These are phyloP conservation scores for Helicoverpa zea DNA, from an alignment of 1,140 invertebrate genomes.

Conservation along the genomic window DNA sequence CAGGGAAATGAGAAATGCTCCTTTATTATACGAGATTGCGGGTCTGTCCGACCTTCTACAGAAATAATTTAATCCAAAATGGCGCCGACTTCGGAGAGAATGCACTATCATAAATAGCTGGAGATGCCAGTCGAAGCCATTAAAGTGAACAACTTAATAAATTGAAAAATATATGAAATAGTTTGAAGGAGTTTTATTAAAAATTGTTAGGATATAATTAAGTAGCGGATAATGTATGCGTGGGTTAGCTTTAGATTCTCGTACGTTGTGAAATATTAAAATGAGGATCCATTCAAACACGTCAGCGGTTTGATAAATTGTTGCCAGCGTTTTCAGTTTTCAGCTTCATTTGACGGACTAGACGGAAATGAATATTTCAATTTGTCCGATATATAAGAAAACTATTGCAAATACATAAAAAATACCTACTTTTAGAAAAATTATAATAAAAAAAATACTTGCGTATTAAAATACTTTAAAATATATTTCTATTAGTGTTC, in stretches of 20 bases:
- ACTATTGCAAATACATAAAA: too few relatives aligned
- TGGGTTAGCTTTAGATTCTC: neutral
- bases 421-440: too few relatives aligned
- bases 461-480: too few relatives aligned
- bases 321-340: too few relatives aligned
- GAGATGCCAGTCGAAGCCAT: neutral
- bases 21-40: constrained; percentile 22
- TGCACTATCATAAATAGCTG: constrained; percentile 20
- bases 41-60: neutral
- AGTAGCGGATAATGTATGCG: neutral
- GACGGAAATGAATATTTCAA: too few relatives aligned
- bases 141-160: constrained; percentile 19
- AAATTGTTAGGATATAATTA: constrained; percentile 8
- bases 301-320: too few relatives aligned
- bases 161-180: constrained; percentile 16
- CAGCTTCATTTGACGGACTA: too few relatives aligned
- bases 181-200: constrained; percentile 11
- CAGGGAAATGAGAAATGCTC: constrained; percentile 26
- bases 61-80: constrained; percentile 40
- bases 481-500: too few relatives aligned
- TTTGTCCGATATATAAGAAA: too few relatives aligned
- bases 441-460: too few relatives aligned
- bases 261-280: neutral
- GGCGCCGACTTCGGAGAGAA: neutral
- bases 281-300: too few relatives aligned